Percentiles rank a stretch among this genome's conserved stretches.
Conservation (phyloP, 1,140 invertebrate genomes). For the Pomacea maculata region DNA sequence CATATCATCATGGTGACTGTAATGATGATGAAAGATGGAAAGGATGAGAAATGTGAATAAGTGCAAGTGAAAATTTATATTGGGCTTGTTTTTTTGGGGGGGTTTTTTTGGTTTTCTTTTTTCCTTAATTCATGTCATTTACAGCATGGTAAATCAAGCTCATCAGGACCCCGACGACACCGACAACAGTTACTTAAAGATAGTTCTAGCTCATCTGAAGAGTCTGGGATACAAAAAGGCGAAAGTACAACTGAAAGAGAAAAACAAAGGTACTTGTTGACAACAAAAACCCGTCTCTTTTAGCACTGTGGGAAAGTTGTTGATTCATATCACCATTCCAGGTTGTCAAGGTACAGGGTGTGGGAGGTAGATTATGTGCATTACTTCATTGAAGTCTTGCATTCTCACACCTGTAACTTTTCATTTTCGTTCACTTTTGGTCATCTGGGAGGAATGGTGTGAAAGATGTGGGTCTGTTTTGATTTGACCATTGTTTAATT, state of each 20-base stretch:
- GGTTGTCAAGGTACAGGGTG: too few relatives aligned
- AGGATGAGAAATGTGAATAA: not conserved
- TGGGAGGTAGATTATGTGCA: too few relatives aligned
- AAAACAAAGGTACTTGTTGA: slow-evolving; percentile 40
- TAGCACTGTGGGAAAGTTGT: too few relatives aligned
- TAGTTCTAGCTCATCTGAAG: slow-evolving; percentile 52
- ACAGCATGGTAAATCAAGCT: not conserved
- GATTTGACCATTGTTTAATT: too few relatives aligned
- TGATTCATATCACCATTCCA: too few relatives aligned
- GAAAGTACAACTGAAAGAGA: slow-evolving; percentile 40
- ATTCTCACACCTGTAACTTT: too few relatives aligned
- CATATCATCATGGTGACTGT: not conserved
- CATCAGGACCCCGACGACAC: not conserved
- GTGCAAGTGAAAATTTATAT: not conserved
- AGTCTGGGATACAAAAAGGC: slow-evolving; percentile 35
- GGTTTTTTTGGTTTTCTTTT: not conserved
- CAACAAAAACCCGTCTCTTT: too few relatives aligned
- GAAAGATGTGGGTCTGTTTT: too few relatives aligned
- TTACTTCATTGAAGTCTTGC: too few relatives aligned
- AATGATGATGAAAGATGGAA: not conserved
- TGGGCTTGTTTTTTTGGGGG: not conserved
- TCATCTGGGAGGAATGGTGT: too few relatives aligned
- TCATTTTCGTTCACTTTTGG: too few relatives aligned
- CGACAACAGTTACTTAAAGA: slow-evolving; percentile 52
- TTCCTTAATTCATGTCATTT: not conserved